Evolutionary conservation across 2,888 invertebrate species (phyloP), one percentile per base, ranked within the genome.

Genomic region (Eumacrocentrus americanus): DNA sequence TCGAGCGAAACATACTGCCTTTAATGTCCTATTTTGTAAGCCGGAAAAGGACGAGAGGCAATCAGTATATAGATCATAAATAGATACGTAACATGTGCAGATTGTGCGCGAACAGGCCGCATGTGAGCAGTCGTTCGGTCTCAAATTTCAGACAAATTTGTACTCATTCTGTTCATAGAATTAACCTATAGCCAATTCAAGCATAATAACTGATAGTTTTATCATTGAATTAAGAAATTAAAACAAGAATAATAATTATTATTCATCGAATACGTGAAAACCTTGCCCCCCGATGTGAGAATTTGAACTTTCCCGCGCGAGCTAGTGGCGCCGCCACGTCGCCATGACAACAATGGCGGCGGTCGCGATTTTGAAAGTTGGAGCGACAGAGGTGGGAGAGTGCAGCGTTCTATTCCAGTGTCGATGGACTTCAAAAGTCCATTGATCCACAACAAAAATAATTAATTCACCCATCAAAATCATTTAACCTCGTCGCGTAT

Each of bases 1-100:
- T 80, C 58, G 83, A 80, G 63, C 82, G 72, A 67, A 73, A 23
- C 67, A 67, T 60, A 23, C 12, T 40, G n/a, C 9, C n/a, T n/a
- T n/a, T n/a, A n/a, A n/a, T n/a, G n/a, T n/a, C n/a, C n/a, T n/a
- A n/a, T n/a, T n/a, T n/a, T n/a, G n/a, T n/a, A n/a, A n/a, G n/a
- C n/a, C n/a, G n/a, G n/a, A n/a, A 16, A 40, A n/a, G 38, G 14
- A 40, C 1, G 11, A 35, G 3, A 23, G 38, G 12, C 18, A n/a
- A n/a, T n/a, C n/a, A n/a, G n/a, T n/a, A n/a, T n/a, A n/a, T n/a
- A n/a, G n/a, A n/a, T n/a, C n/a, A n/a, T n/a, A n/a, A n/a, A n/a
- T 37, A 37, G n/a, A 46, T 18, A 44, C 44, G 47, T 59, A 59
- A 59, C 47, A 54, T 54, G 59, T 9, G 47, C 11, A n/a, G 1